Conservation (phyloP, 2,888 invertebrate genomes). For the Morinoia aosen region DNA sequence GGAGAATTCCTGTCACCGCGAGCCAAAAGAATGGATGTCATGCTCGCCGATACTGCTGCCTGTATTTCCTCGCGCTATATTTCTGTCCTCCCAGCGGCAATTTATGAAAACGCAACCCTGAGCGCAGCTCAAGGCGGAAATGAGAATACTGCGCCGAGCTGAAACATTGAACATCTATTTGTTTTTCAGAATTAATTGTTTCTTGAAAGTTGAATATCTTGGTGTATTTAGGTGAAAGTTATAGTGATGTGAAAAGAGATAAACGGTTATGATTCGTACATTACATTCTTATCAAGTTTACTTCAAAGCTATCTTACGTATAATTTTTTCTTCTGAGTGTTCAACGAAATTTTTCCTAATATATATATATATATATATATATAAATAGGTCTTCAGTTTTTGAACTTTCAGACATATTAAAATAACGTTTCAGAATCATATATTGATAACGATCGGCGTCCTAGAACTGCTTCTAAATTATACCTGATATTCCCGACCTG, state of each 20-base stretch:
- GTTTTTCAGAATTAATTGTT: neutral
- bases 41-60: neutral
- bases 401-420: neutral
- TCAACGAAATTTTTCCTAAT: neutral
- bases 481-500: no score
- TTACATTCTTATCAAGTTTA: no score
- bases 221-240: neutral
- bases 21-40: constrained; percentile 17
- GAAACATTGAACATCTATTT: neutral
- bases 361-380: neutral
- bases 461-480: no score
- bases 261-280: no score
- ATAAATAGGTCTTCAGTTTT: neutral
- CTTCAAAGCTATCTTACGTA: no score
- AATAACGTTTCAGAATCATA: neutral
- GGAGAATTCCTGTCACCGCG: constrained; percentile 17
- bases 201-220: neutral
- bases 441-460: no score
- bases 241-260: neutral
- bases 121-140: neutral
- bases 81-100: neutral
- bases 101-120: neutral
- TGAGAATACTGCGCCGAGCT: neutral
- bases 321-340: no score
- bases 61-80: constrained; percentile 17